These are phyloP conservation scores for Melangyna quadrimaculata DNA, from an alignment of 2,888 invertebrate genomes.

Conservation along the genomic window DNA sequence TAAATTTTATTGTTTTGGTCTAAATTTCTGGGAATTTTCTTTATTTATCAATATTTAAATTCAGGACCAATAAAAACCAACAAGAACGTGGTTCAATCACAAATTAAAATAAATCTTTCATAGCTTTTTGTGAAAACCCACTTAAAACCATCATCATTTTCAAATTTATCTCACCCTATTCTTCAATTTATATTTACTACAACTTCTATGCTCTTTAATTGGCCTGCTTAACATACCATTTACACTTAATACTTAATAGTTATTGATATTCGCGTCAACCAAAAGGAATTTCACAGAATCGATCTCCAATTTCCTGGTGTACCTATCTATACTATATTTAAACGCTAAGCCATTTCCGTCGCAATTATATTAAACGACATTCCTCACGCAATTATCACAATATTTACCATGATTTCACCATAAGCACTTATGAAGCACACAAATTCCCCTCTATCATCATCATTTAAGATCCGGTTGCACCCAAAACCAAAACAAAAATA, in stretches of 20 bases:
- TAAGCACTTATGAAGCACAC: neutral
- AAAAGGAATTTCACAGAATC: constrained; percentile 17
- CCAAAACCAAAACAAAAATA: neutral
- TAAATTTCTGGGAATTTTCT: no score
- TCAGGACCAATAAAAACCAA: no score
- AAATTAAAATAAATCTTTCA: no score
- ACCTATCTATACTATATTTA: no score
- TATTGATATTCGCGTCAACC: neutral
- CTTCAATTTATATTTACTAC: neutral
- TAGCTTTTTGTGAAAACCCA: neutral
- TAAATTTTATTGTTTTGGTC: no score
- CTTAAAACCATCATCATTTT: neutral
- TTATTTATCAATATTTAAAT: no score
- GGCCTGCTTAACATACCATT: constrained; percentile 12
- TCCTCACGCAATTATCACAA: constrained; percentile 59
- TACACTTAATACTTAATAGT: neutral
- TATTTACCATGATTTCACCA: constrained; percentile 49
- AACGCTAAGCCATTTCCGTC: neutral
- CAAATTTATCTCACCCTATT: neutral
- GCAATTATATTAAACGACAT: constrained; percentile 27
- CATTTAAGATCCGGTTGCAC: constrained; percentile 19
- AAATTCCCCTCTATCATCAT: neutral
- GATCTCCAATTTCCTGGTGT: neutral
- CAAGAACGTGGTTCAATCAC: no score
- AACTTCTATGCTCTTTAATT: neutral